Percentiles rank a stretch among this genome's conserved stretches.
These are phyloP conservation scores for Beaufortia kweichowensis DNA, from an alignment of 2,113 vertebrate genomes.

Conservation along the genomic window DNA sequence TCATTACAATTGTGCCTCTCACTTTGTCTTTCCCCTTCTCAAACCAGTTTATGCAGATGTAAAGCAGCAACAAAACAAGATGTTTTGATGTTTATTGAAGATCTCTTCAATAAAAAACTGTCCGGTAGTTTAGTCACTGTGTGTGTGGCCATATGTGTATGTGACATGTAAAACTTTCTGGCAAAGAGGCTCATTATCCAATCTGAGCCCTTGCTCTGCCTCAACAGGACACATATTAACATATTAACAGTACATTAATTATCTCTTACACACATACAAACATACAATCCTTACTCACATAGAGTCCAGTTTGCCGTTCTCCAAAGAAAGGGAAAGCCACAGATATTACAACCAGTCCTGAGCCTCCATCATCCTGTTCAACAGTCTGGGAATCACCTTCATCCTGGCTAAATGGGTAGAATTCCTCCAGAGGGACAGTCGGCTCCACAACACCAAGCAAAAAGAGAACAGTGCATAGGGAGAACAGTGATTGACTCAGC, in stretches of 20 bases:
- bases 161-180: conserved; percentile 34
- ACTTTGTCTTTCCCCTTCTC: conserved; percentile 25
- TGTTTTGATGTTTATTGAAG: no score
- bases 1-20: background rate
- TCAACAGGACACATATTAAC: conserved; percentile 51
- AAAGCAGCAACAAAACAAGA: conserved; percentile 58
- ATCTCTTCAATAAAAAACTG: conserved; percentile 61
- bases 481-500: conserved; percentile 67
- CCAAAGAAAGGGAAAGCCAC: conserved; percentile 94
- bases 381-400: conserved; percentile 79
- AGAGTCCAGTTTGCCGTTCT: conserved; percentile 88
- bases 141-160: background rate
- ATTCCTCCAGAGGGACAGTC: conserved; percentile 84
- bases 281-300: conserved; percentile 81
- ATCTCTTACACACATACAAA: conserved; percentile 32
- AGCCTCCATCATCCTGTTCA: conserved; percentile 94
- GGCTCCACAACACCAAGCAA: conserved; percentile 63
- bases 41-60: conserved; percentile 61
- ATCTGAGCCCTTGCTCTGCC: background rate
- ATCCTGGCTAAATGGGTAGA: conserved; percentile 88
- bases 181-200: conserved; percentile 6
- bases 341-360: conserved; percentile 85
- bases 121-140: background rate
- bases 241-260: conserved; percentile 51
- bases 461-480: conserved; percentile 67